Evolutionary conservation across 2,888 invertebrate genomes (phyloP), one percentile per base, ranked within the genome.

Genomic region (Lutraria lutraria): DNA sequence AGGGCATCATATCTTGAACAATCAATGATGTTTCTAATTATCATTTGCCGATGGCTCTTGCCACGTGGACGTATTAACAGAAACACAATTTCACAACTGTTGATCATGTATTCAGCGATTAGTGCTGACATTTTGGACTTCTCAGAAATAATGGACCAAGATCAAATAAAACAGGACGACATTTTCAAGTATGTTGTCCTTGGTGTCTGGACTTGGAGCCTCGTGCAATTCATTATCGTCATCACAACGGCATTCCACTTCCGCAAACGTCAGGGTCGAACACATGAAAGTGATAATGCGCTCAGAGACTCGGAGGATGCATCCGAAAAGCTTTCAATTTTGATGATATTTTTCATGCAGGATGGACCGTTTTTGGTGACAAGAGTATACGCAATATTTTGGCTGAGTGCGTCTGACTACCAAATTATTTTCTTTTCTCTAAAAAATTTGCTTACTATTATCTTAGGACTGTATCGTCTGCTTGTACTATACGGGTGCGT

Each of bases 341-440:
- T 91, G 43, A 90, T 92, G 92, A 90, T 91, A n/a, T 89, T 92
- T 68, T 88, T 91, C 81, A 91, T 92, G 91, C 92, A 92, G 81
- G 92, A 92, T 79, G 92, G 92, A 4, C 91, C 92, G 0, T 92
- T 92, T 60, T 83, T 92, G 12, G 60, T 81, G 13, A 83, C 82
- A 19, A 80, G 92, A n/a, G 83, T 83, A 16, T 91, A 89, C 76
- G 83, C 83, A 8, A 89, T 92, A n/a, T 83, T 90, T 10, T 25
- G 72, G 13, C 19, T 88, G 31, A 31, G 79, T 21, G 54, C 89
- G 31, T 31, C 79, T 15, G 89, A 91, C 19, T 92, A 90, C 43
- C 76, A 86, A 31, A 91, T 89, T 16, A 88, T 92, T 34, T 92
- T 92, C 81, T 92, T 91, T 85, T 89, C 89, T 0, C 81, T 91